These are phyloP conservation scores for Pseudorasbora parva DNA, from an alignment of 2,113 vertebrate genomes.

Conservation along the genomic window DNA sequence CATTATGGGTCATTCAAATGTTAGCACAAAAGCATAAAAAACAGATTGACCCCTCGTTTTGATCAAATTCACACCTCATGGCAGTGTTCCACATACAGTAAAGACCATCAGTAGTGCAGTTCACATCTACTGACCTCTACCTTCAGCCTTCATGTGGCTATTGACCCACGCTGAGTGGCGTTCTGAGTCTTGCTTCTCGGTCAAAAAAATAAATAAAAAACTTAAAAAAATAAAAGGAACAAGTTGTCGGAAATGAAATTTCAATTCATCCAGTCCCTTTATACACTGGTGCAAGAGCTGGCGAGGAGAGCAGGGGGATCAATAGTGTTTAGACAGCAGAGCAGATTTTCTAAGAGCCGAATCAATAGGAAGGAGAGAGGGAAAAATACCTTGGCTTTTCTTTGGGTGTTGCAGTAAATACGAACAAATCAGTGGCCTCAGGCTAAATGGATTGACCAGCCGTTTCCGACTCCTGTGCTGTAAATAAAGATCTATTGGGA, in stretches of 20 bases:
- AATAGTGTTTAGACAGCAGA: slow-evolving; percentile 93
- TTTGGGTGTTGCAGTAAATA: slow-evolving; percentile 84
- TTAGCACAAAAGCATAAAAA: neutral
- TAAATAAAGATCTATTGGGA: slow-evolving; percentile 84
- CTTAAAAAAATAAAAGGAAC: slow-evolving; percentile 84
- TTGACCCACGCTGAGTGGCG: slow-evolving; percentile 72
- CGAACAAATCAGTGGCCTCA: slow-evolving; percentile 88
- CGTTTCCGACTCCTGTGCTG: slow-evolving; percentile 80
- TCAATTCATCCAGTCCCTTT: slow-evolving; percentile 90
- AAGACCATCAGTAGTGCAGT: slow-evolving; percentile 15
- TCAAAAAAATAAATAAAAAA: slow-evolving; percentile 58
- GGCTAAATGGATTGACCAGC: slow-evolving; percentile 89
- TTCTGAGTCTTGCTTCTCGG: slow-evolving; percentile 69
- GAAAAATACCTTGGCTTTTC: slow-evolving; percentile 81
- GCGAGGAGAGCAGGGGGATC: slow-evolving; percentile 83
- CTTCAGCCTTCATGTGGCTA: slow-evolving; percentile 65
- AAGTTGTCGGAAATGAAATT: slow-evolving; percentile 92
- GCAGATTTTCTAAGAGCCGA: slow-evolving; percentile 88
- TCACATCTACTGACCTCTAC: slow-evolving; percentile 57
- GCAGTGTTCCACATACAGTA: neutral
- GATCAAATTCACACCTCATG: neutral
- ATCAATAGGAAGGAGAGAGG: slow-evolving; percentile 87
- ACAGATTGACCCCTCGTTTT: neutral
- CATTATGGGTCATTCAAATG: neutral
- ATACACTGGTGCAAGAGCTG: slow-evolving; percentile 84